Percentiles rank a stretch among this genome's conserved stretches.
Conservation (phyloP, 2,888 invertebrate species). For the Geophilus truncorum region DNA sequence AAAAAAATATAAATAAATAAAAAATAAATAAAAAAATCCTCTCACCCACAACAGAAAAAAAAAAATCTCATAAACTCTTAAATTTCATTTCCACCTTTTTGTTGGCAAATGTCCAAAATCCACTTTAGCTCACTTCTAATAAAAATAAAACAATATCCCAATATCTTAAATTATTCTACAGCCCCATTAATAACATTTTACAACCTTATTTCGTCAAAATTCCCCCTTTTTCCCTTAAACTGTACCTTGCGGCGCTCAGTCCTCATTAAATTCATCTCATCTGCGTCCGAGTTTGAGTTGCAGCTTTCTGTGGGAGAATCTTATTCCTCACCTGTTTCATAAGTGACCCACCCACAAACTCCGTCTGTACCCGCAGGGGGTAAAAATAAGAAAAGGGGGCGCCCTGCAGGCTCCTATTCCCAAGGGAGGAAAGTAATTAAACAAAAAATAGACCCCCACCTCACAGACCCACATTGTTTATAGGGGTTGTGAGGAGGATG, state of each 20-base stretch:
- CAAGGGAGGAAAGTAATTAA: conserved; percentile 20
- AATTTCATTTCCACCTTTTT: conserved; percentile 7
- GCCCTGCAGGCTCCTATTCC: conserved; percentile 5
- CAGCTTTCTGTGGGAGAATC: background rate
- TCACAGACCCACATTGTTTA: conserved; percentile 14
- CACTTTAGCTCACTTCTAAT: background rate
- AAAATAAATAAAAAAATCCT: background rate
- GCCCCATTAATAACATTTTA: background rate
- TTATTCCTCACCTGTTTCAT: conserved; percentile 16
- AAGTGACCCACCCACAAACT: conserved; percentile 14
- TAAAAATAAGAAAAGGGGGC: conserved; percentile 12
- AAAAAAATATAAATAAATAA: background rate
- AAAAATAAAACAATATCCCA: background rate
- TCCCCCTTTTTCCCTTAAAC: background rate
- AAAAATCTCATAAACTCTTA: background rate
- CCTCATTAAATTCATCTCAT: conserved; percentile 1
- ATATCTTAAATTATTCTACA: background rate
- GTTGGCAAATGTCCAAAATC: conserved; percentile 1
- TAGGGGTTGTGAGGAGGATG: background rate
- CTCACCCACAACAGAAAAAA: no score
- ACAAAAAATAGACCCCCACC: conserved; percentile 20
- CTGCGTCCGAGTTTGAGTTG: background rate
- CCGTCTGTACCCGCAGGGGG: background rate
- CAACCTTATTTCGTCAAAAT: background rate
- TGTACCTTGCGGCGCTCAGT: background rate